Base-by-base conservation (phyloP, 2,888 invertebrate genomes). In the Dicyrtomina minuta region DNA sequence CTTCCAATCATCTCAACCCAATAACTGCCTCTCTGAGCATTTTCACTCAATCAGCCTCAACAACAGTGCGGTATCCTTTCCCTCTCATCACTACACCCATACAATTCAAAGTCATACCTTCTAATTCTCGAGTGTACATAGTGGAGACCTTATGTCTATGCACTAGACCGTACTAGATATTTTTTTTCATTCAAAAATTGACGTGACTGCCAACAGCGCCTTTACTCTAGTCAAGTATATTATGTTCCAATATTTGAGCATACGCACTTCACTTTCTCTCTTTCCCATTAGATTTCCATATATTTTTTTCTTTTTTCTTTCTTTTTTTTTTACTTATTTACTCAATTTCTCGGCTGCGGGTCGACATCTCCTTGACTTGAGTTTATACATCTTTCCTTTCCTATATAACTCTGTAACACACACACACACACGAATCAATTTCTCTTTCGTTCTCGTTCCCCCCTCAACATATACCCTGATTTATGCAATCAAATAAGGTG, bases 1-100 rank as follows among this genome's bases (percentile, higher is more conserved):
- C 49, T 53, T 56, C 55, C 58, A 68, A 70, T 70, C 69, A 68
- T 58, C 56, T 49, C 66, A 61, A 62, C 56, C 49, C 27, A 65
- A 49, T 6, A 53, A 44, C 39, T 69, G 33, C 64, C 22, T 8
- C 62, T 22, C 39, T 27, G 24, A 41, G 20, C 39, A 39, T 24
- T 46, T 60, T 60, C 13, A 27, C 49, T 44, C 61, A 44, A 39
- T 59, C 59, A 59, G 59, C n/a, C 27, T 59, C 33, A 33, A 33
- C 33, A 33, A 33, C 33, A 33, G 33, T 33, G 33, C 33, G 33
- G 33, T 8, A 33, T 33, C 33, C 33, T 33, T 33, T 33, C 8
- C 33, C 4, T 33, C 33, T 33, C 33, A 3, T 33, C 33, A 33
- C 33, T n/a, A n/a, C 49, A 20, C n/a, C 5, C 17, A 49, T 6